Base-by-base conservation (phyloP, 1,140 invertebrate species). In the Drosophila navojoa region DNA sequence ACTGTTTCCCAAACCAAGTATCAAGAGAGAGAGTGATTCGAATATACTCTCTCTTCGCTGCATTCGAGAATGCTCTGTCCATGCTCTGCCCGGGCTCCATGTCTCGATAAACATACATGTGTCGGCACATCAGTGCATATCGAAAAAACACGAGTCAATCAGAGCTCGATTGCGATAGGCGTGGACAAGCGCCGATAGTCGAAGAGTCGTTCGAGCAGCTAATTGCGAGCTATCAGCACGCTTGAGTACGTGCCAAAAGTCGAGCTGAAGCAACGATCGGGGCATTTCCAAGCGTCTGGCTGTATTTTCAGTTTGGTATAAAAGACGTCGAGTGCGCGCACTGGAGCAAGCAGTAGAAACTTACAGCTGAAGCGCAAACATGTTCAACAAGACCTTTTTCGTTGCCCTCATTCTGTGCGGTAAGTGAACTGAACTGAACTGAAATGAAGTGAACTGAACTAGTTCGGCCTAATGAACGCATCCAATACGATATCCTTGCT, bases 331-430 rank as follows among this genome's bases (percentile, higher is more conserved):
- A 40, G 11, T 38, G 44, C 29, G 35, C 2, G 15, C 3, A 22
- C 6, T 3, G 2, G 13, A 42, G 25, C 42, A 79, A 71, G 63
- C 72, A 86, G 81, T 85, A 54, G 42, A 38, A 76, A 9, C n/a
- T 11, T 9, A 32, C 25, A 61, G 38, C 29, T 55, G 15, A 29
- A 11, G 3, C 35, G 35, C 38, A 81, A 58, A 72, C 60, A 85
- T 85, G 81, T 85, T 86, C 53, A 78, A 78, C 70, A 86, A 86
- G 49, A 63, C 55, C 6, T 69, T 78, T 40, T 6, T 81, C 13
- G 29, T 76, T 0, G 81, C 81, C 19, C 52, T 86, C 32, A 25
- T 85, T 16, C 49, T 85, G 55, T 85, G 77, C 59, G 82, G 81
- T 85, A 47, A 19, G 81, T 80, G 5, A 35, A 47, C 44, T 49